Base-by-base conservation (phyloP, 1,140 invertebrate genomes). In the Cylas formicarius region DNA sequence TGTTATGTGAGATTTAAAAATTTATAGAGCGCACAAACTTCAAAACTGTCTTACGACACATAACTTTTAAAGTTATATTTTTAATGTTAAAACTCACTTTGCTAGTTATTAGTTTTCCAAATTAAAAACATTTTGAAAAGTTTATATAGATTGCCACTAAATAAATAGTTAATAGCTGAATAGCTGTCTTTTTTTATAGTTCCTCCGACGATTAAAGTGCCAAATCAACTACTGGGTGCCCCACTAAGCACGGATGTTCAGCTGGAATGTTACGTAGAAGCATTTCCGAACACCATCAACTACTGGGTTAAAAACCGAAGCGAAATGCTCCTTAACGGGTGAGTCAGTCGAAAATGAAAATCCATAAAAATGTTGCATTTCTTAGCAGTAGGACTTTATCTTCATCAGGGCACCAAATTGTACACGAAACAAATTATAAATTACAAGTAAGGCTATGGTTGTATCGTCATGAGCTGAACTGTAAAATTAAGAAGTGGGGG, bases 221-320 rank as follows among this genome's bases (percentile, higher is more conserved):
- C 81, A 45, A 88, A 82, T 66, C 87, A 90, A 67, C 71, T 90
- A 50, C 66, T 90, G 19, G 86, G 86, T 11, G 82, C 84, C 2
- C 86, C 86, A 21, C 63, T 87, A 22, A 84, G 80, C 31, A 86
- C 81, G 2, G 78, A 86, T 60, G 85, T 90, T 21, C 77, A 81
- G 56, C 70, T 90, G 33, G 80, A 86, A 60, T 90, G 86, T 64
- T 78, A 82, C 60, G 82, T 90, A 22, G 85, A 88, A 60, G 86
- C 86, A 1, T 86, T 81, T 54, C 86, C 86, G 4, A 83, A 85
- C 47, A 84, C 83, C 17, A 81, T 86, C 50, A 88, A 85, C 67
- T 86, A 84, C 66, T 90, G 86, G 86, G 73, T 83, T 46, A 84
- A 81, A 61, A 84, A 86, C 53, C 67, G 78, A 14, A 77, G 78